Evolutionary conservation across 2,113 vertebrate species (phyloP).

Genomic region (Eublepharis macularius): DNA sequence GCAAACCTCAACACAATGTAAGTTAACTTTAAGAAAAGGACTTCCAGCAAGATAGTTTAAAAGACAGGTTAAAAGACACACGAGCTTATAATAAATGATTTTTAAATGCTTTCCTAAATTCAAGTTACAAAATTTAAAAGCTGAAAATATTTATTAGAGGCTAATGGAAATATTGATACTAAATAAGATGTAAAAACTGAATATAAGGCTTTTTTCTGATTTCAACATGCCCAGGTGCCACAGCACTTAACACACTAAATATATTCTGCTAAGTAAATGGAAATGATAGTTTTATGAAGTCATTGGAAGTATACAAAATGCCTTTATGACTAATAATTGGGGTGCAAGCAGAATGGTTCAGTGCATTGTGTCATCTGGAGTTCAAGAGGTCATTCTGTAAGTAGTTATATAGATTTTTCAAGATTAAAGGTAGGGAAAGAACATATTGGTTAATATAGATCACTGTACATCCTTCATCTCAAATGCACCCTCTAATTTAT

Average conservation of each 20-base stretch:
- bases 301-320: slow-evolving; percentile 46
- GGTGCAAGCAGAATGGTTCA: slow-evolving; percentile 49
- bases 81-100: background rate
- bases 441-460: slow-evolving; percentile 22
- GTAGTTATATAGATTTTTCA: slow-evolving; percentile 52
- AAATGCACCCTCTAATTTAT: slow-evolving; percentile 5
- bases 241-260: slow-evolving; percentile 40
- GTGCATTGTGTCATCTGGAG: slow-evolving; percentile 38
- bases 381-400: slow-evolving; percentile 47
- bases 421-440: slow-evolving; percentile 24
- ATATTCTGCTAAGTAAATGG: slow-evolving; percentile 53
- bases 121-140: background rate
- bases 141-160: no score
- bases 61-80: background rate
- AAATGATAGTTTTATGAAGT: slow-evolving; percentile 63
- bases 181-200: slow-evolving; percentile 3
- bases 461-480: background rate
- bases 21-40: no score
- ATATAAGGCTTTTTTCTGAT: background rate
- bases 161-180: no score
- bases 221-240: slow-evolving; percentile 27
- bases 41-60: background rate
- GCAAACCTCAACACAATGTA: background rate
- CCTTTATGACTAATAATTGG: slow-evolving; percentile 53
- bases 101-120: background rate